Conservation (phyloP, 2,888 invertebrate genomes). For the Thecocarcelia acutangulata region DNA sequence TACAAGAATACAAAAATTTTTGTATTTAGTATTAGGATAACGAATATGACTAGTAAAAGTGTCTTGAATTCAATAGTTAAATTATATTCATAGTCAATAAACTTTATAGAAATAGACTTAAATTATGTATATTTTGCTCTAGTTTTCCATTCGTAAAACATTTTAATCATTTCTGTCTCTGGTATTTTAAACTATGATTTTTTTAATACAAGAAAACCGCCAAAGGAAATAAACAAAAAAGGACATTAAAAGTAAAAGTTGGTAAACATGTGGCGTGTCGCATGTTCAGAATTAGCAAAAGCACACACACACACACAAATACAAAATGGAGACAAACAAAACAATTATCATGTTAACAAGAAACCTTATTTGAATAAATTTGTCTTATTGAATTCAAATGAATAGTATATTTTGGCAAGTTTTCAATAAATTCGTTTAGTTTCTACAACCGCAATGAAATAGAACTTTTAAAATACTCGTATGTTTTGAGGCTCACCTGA, state of each 20-base stretch:
- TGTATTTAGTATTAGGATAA: too few species aligned
- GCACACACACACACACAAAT: constrained; percentile 8
- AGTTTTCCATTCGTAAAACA: too few species aligned
- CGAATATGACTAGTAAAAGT: too few species aligned
- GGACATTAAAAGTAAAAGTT: constrained; percentile 51
- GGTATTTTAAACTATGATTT: too few species aligned
- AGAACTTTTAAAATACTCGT: too few species aligned
- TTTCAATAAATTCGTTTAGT: constrained; percentile 39
- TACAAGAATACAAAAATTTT: too few species aligned
- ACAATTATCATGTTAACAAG: constrained; percentile 54
- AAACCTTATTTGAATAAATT: background rate
- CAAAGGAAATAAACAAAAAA: constrained; percentile 1
- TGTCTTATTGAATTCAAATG: constrained; percentile 42
- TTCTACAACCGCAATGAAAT: too few species aligned
- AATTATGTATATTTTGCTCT: too few species aligned
- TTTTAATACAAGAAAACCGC: background rate
- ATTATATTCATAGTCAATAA: too few species aligned
- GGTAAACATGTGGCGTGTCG: constrained; percentile 59
- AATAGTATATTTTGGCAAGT: constrained; percentile 55
- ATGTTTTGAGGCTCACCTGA: constrained; percentile 6
- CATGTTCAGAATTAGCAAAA: constrained; percentile 48
- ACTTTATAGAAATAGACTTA: too few species aligned
- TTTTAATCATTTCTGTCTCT: too few species aligned
- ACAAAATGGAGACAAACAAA: constrained; percentile 41
- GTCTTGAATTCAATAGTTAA: too few species aligned